These are phyloP conservation scores for Microvelia longipes DNA, from an alignment of 1,140 invertebrate genomes.

Conservation along the genomic window DNA sequence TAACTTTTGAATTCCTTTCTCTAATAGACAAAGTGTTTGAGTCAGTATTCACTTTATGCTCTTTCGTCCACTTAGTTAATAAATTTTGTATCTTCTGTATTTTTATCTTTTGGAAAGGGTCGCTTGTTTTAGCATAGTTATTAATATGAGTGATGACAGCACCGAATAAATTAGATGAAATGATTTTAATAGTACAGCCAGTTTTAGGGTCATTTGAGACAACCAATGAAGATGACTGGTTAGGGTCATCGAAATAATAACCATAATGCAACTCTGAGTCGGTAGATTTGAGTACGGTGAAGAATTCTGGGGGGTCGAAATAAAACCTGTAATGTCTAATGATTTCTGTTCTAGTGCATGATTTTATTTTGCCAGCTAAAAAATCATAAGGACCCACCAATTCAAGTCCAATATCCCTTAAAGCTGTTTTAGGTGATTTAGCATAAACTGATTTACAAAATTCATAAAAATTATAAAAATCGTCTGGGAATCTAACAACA, in stretches of 20 bases:
- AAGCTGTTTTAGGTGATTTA: constrained; percentile 41
- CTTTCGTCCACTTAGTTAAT: constrained; percentile 46
- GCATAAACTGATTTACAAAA: constrained; percentile 52
- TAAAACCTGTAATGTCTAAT: constrained; percentile 70
- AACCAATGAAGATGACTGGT: constrained; percentile 55
- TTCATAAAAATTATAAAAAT: constrained; percentile 73
- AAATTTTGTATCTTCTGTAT: constrained; percentile 41
- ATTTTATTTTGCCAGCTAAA: constrained; percentile 46
- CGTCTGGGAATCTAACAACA: constrained; percentile 69
- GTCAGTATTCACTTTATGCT: constrained; percentile 44
- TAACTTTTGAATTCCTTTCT: constrained; percentile 46
- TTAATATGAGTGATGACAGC: constrained; percentile 58
- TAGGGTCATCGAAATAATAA: constrained; percentile 66
- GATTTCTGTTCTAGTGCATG: constrained; percentile 17
- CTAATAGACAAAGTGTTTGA: constrained; percentile 42
- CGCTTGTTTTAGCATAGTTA: constrained; percentile 39
- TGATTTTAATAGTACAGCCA: constrained; percentile 47
- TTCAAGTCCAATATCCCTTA: constrained; percentile 47
- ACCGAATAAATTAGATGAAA: constrained; percentile 73
- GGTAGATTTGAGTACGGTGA: constrained; percentile 26
- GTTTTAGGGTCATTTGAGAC: constrained; percentile 52
- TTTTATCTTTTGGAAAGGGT: constrained; percentile 47
- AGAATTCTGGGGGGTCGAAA: constrained; percentile 88
- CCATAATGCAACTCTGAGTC: constrained; percentile 30
- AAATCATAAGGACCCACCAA: constrained; percentile 81